These are phyloP conservation scores for Zaprionus kolodkinae DNA, from an alignment of 1,140 invertebrate species.

Conservation along the genomic window DNA sequence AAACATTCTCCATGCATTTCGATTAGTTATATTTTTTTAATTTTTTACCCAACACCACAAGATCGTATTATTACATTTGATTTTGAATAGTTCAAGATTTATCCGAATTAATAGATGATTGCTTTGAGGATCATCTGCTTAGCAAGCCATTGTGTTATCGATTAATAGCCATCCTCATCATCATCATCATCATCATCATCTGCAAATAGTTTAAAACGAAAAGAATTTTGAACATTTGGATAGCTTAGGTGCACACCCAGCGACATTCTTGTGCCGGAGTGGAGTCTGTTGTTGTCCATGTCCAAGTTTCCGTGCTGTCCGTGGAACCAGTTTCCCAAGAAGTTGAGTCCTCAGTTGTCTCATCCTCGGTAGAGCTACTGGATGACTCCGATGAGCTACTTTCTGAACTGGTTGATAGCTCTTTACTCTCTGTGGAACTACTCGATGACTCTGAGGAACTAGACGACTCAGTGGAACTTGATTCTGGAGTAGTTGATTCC, in stretches of 20 bases:
- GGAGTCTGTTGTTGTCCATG: neutral
- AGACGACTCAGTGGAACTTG: too few relatives aligned
- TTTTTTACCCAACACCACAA: too few relatives aligned
- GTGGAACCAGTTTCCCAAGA: neutral
- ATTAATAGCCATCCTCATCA: neutral
- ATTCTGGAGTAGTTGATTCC: too few relatives aligned
- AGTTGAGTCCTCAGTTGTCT: neutral
- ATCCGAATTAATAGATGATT: neutral
- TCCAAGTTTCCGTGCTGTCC: neutral
- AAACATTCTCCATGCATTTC: too few relatives aligned
- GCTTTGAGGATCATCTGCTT: neutral
- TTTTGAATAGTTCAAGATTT: neutral
- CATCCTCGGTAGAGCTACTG: neutral
- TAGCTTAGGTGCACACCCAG: neutral
- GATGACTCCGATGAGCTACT: neutral
- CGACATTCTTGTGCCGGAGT: neutral
- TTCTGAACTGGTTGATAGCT: neutral
- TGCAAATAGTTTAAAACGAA: neutral
- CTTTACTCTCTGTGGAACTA: neutral
- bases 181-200: neutral
- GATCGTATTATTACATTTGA: neutral
- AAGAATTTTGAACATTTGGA: neutral
- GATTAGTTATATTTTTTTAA: neutral
- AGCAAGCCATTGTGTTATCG: too few relatives aligned
- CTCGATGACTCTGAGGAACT: neutral